Conservation (phyloP, 2,797 vertebrate genomes). For the Chromobotia macracanthus region DNA sequence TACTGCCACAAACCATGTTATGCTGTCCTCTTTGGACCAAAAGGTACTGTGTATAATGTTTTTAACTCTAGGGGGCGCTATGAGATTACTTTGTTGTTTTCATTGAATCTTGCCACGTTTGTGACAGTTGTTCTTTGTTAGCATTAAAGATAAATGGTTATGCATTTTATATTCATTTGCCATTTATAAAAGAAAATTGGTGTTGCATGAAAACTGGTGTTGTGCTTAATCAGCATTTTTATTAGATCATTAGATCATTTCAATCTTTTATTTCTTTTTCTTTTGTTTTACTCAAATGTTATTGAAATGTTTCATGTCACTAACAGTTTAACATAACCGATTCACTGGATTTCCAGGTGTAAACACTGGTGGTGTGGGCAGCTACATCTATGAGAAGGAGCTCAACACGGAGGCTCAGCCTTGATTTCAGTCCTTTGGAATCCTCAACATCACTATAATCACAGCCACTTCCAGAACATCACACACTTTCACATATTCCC, state of each 20-base stretch:
- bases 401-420: slow-evolving; percentile 86
- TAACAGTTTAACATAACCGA: neutral
- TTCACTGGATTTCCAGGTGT: slow-evolving; percentile 81
- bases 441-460: slow-evolving; percentile 56
- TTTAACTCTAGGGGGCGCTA: slow-evolving; percentile 76
- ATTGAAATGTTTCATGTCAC: neutral
- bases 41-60: slow-evolving; percentile 78
- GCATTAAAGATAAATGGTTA: neutral
- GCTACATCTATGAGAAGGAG: slow-evolving; percentile 97
- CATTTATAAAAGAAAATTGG: neutral
- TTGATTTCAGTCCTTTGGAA: slow-evolving; percentile 67
- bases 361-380: slow-evolving; percentile 96
- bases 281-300: neutral
- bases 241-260: neutral
- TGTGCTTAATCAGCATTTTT: neutral
- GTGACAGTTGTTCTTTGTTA: neutral
- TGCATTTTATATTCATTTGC: neutral
- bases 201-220: neutral
- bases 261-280: too few species aligned
- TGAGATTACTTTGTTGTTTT: slow-evolving; percentile 47
- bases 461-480: slow-evolving; percentile 35
- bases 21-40: slow-evolving; percentile 89
- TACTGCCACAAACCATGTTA: slow-evolving; percentile 98
- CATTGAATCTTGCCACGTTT: neutral
- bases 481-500: slow-evolving; percentile 21